These are phyloP conservation scores for Amblyjoppa fuscipennis DNA, from an alignment of 2,888 invertebrate genomes.

Conservation along the genomic window DNA sequence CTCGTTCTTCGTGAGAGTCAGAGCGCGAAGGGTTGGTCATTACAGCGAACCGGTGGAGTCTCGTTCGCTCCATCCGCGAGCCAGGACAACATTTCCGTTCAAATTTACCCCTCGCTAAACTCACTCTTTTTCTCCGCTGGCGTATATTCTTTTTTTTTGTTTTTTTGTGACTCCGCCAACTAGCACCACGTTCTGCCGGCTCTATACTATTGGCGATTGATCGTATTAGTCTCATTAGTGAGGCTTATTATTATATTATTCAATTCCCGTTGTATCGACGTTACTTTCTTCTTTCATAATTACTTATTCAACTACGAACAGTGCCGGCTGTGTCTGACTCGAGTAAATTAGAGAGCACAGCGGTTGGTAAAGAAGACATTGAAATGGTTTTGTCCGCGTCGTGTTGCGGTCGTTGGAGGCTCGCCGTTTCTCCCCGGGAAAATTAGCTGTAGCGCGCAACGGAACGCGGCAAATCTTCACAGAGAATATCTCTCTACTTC, in stretches of 20 bases:
- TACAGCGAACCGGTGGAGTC: constrained; percentile 15
- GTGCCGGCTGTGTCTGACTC: neutral
- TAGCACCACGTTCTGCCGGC: neutral
- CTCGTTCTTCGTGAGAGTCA: constrained; percentile 46
- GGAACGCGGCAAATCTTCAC: constrained; percentile 17
- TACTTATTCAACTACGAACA: neutral
- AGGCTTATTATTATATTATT: neutral
- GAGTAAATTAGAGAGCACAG: neutral
- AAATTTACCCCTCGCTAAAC: neutral
- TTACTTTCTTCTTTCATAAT: neutral
- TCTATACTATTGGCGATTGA: neutral
- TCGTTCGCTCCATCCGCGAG: constrained; percentile 19
- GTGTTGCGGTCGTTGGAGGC: too few species aligned
- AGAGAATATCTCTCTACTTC: constrained; percentile 26
- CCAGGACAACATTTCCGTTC: constrained; percentile 13
- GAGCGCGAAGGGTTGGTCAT: constrained; percentile 38
- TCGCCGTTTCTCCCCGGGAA: too few species aligned
- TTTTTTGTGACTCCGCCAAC: neutral
- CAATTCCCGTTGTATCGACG: neutral
- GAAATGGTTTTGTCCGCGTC: neutral
- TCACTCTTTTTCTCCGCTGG: neutral
- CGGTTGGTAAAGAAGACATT: neutral
- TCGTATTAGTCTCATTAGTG: neutral
- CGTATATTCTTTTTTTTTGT: neutral
- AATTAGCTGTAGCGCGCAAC: neutral